These are phyloP conservation scores for Eulemur rubriventer DNA, from an alignment of 2,797 vertebrate species.

Conservation along the genomic window DNA sequence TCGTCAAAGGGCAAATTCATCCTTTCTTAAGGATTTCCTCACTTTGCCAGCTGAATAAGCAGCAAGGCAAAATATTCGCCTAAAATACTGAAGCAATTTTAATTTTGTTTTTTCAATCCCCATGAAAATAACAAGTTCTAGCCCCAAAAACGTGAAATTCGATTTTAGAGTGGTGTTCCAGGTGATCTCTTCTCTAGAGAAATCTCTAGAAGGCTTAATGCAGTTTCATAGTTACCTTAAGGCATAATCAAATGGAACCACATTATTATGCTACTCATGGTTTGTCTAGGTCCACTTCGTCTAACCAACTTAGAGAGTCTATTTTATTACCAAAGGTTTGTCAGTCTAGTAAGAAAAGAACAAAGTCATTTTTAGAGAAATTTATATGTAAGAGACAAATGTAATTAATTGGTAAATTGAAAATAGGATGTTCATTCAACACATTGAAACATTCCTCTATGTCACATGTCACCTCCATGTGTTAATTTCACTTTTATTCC, in stretches of 20 bases:
- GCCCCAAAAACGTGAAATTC: not conserved
- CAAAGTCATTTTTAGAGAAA: not conserved
- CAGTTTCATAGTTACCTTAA: not conserved
- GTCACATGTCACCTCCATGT: not conserved
- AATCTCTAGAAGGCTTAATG: not conserved
- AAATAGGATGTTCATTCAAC: not conserved
- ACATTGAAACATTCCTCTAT: not conserved
- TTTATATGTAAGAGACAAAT: not conserved
- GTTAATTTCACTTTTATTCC: not conserved
- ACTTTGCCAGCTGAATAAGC: not conserved
- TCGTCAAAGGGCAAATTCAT: not conserved
- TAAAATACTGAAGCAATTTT: not conserved
- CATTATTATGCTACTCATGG: not conserved
- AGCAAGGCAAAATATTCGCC: not conserved
- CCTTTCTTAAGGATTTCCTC: not conserved
- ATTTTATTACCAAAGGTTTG: not conserved
- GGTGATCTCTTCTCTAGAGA: not conserved
- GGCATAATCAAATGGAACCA: not conserved
- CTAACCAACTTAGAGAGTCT: not conserved
- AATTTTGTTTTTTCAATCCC: conserved; percentile 8
- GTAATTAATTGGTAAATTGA: not conserved
- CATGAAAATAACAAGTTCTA: not conserved
- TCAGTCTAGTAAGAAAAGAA: not conserved
- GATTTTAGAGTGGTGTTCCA: not conserved
- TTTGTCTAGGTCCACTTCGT: not conserved